Base-by-base conservation (phyloP, 2,888 invertebrate species). In the Drosophila colorata region DNA sequence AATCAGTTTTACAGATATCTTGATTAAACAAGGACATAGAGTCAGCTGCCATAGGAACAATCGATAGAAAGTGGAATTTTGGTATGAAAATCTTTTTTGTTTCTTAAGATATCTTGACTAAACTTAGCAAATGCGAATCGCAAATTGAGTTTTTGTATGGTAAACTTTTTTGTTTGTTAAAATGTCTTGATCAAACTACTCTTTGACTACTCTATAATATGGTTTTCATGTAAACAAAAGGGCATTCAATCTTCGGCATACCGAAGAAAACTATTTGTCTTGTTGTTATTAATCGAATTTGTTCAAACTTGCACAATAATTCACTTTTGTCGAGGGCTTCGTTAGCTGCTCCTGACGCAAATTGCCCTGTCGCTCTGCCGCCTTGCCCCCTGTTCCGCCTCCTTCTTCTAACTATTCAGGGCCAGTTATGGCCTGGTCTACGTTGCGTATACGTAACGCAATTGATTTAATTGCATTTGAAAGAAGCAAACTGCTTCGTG, bases 401-500 rank as follows among this genome's bases (percentile, higher is more conserved):
- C 1, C n/a, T 2, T 0, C 49, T 44, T 4, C 8, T 4, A 53
- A 14, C 25, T 33, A 48, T 25, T 46, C 57, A 73, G 66, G 66
- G 69, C 40, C 41, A 56, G 56, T 58, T 64, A 61, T 55, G 53
- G 31, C 51, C 13, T 14, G 31, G 14, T 14, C n/a, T 40, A 41
- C 44, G 46, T 58, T 71, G 83, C 69, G 76, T 77, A 68, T 68
- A 74, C 69, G 64, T 74, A 82, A 77, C 46, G 41, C 46, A 77
- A 88, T 83, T 86, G 77, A 86, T 77, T 83, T 46, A 82, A 88
- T 86, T 85, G 67, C 63, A 67, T 72, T 72, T 58, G 59, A 33
- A 66, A 18, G 28, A 18, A 31, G 44, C 23, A 46, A 46, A 52
- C 40, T 38, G 31, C 14, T 43, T 0, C 11, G 3, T 13, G 23